Base-by-base conservation (phyloP, 1,140 invertebrate genomes). In the Pectinophora gossypiella region DNA sequence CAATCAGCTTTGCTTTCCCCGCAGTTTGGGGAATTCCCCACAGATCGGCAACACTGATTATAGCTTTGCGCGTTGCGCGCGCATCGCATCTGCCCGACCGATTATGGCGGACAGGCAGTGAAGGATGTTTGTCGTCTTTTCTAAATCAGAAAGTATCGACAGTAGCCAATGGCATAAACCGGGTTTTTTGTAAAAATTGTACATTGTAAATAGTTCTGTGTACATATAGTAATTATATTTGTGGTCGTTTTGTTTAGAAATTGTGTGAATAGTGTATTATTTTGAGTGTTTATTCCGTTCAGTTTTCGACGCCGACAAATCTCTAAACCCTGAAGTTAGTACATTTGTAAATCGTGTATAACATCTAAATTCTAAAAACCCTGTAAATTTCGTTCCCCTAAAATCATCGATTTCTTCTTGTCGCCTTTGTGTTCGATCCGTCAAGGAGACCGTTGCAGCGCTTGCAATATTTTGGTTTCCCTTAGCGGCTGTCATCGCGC, bases 161-260 rank as follows among this genome's bases (percentile, higher is more conserved):
- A 76, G 69, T 71, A 84, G 81, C 85, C 79, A 84, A 88, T 88
- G 86, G 86, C 82, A 79, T 88, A 88, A 88, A 71, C 73, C 72
- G 73, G 64, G 74, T 80, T 76, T 84, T 85, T 80, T 84, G 79
- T 87, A 82, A 85, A 81, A 84, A 79, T 83, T 85, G 82, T 83
- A 87, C 81, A 87, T 88, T 88, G 86, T 88, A 88, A 88, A 88
- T 88, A 88, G 85, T 88, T 76, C 76, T 76, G 81, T 88, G 86
- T 88, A 88, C 79, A 88, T 87, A 87, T 87, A 88, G 86, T 86
- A 78, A 79, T 87, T 86, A 88, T 87, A 88, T 88, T 88, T 88
- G 85, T 87, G 85, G 68, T 81, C 76, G 74, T 80, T 84, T 84
- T 82, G 78, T 80, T 86, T 85, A 80, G 71, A 76, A 83, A 83